These are phyloP conservation scores for Sitta carolinensis DNA, from an alignment of 2,797 vertebrate genomes.

Conservation along the genomic window DNA sequence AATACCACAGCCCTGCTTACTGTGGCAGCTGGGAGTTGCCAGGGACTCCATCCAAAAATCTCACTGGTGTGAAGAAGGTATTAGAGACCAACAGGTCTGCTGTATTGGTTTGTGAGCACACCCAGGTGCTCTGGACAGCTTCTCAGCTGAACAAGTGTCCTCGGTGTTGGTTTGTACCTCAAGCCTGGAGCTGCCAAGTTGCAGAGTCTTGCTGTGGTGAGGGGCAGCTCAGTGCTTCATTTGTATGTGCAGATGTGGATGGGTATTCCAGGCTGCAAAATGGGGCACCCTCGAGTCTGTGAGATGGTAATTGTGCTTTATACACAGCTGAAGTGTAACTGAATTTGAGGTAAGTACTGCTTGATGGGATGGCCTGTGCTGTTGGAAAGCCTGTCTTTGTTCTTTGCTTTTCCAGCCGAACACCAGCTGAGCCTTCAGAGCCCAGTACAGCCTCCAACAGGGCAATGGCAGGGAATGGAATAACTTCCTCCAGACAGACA, in stretches of 20 bases:
- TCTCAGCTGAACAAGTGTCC: neutral
- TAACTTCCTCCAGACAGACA: neutral
- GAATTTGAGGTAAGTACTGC: neutral
- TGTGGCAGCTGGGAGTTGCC: neutral
- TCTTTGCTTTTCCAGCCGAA: neutral
- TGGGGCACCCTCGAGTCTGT: neutral
- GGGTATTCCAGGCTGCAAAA: neutral
- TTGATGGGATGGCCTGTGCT: neutral
- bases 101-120: neutral
- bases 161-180: neutral
- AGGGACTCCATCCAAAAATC: neutral
- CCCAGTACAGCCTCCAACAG: neutral
- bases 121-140: neutral
- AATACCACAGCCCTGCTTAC: neutral
- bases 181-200: neutral
- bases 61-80: neutral
- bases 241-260: neutral
- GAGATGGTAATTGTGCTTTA: neutral
- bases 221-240: neutral
- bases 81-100: neutral
- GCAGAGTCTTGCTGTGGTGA: neutral
- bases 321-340: neutral
- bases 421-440: neutral
- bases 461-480: neutral
- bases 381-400: neutral